These are phyloP conservation scores for Macaca nemestrina DNA, from an alignment of 2,113 vertebrate species.

Conservation along the genomic window DNA sequence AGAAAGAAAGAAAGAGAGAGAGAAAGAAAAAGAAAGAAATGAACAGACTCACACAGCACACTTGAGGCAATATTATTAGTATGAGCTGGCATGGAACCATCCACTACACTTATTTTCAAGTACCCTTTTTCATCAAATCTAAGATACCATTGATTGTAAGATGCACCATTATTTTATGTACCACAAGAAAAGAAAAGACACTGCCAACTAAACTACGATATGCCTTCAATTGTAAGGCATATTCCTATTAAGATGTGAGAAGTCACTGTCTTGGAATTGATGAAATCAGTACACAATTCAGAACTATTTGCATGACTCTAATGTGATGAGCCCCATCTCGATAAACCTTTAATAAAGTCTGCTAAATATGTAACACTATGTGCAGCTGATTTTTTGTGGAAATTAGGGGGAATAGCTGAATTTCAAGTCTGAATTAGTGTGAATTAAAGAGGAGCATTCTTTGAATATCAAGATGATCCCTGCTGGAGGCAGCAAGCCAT, in stretches of 20 bases:
- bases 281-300: not conserved
- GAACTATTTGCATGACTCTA: not conserved
- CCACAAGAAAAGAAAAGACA: not conserved
- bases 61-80: not conserved
- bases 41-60: not conserved
- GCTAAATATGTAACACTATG: not conserved
- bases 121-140: not conserved
- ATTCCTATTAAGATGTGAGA: not conserved
- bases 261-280: not conserved
- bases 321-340: not conserved
- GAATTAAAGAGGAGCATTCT: not conserved
- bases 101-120: not conserved
- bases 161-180: not conserved
- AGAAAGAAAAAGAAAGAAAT: not conserved
- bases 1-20: not conserved
- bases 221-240: not conserved
- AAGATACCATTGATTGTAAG: not conserved
- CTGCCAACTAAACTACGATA: not conserved
- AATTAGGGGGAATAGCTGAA: not conserved
- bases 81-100: not conserved
- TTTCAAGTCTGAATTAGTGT: not conserved
- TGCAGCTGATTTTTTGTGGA: not conserved
- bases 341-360: not conserved
- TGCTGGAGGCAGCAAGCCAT: not conserved
- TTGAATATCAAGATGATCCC: not conserved